Base-by-base conservation (phyloP, 2,888 invertebrate genomes). In the Pollenia labialis region DNA sequence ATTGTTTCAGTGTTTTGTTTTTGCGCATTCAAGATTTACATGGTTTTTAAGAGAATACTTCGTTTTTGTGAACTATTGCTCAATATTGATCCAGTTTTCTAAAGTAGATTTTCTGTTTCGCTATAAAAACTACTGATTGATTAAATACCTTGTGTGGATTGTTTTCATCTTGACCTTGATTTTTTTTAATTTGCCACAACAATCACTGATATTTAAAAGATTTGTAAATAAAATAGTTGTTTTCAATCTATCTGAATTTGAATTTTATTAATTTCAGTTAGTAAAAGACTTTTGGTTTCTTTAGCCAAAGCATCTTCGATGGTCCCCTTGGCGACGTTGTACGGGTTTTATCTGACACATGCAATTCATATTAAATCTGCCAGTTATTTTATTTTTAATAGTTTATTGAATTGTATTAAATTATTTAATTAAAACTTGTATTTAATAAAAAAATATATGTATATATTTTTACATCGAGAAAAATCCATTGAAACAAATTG, bases 341-440 rank as follows among this genome's bases (percentile, higher is more conserved):
- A 66, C 74, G 44, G 64, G 48, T n/a, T 32, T 32, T 12, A 44
- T 42, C n/a, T 62, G 42, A 18, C 72, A 18, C 72, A 48, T 18
- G 16, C 18, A 44, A 60, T 69, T 48, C 11, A 23, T n/a, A 60
- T 18, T 3, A 52, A 44, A 60, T 23, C 16, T 6, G 52, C 16
- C 54, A 56, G 40, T 58, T 58, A 32, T 48, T 56, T 72, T 40
- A 64, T 48, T 10, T 7, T 16, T 44, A 18, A 12, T 42, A n/a
- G 16, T 32, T 18, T 46, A 44, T 71, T n/a, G 9, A 12, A 44
- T 60, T 66, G 11, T 56, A 60, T 75, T 75, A 46, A 69, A 69
- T 82, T 68, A 50, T 75, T 75, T 18, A 68, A 75, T 82, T 75
- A 69, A 75, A 82, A 60, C 75, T 69, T 4, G 81, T 60, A 50